Base-by-base conservation (phyloP, 2,113 vertebrate species). In the Phainopepla nitens region DNA sequence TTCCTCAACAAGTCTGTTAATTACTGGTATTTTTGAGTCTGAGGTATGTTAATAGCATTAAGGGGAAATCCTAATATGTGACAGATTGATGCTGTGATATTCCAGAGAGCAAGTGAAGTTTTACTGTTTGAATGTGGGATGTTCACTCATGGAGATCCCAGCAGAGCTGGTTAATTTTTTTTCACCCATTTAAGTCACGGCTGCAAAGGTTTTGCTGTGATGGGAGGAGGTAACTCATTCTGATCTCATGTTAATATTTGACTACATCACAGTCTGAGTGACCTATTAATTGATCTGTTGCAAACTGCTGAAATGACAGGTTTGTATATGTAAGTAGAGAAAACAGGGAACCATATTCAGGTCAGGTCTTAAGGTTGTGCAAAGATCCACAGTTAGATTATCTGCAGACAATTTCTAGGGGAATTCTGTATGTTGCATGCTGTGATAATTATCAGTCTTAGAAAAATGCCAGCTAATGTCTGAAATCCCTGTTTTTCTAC, bases 271-370 rank as follows among this genome's bases (percentile, higher is more conserved):
- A 77, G 50, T 66, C 41, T 85, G 47, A 92, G 93, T 97, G 78
- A 97, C 71, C 82, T 90, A 91, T 96, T 91, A 95, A 82, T 96
- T 77, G 84, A 90, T 80, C 88, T 87, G 57, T 29, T 93, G 45
- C 49, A 95, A 90, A 93, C 65, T 96, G 92, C 88, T 96, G 94
- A 93, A 93, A 71, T 65, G 29, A 20, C 77, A 92, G 9, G 27
- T 93, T 97, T 56, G 25, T 16, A 15, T 36, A 73, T 21, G 33
- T 57, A 35, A 81, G 10, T 42, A 84, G 45, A 65, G 39, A 89
- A 92, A 84, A 57, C 41, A 68, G 33, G 35, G 71, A 83, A 84
- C 14, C 27, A 16, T 53, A 76, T 75, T 81, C 66, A 64, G 76
- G 82, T 78, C 92, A 96, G 56, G 39, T 89, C 76, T 70, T 86